Percentiles rank a stretch among this genome's conserved stretches.
phyloP scores from a whole-genome alignment of 1,140 invertebrate genomes.

The Drosophila kurseongensis region DNA sequence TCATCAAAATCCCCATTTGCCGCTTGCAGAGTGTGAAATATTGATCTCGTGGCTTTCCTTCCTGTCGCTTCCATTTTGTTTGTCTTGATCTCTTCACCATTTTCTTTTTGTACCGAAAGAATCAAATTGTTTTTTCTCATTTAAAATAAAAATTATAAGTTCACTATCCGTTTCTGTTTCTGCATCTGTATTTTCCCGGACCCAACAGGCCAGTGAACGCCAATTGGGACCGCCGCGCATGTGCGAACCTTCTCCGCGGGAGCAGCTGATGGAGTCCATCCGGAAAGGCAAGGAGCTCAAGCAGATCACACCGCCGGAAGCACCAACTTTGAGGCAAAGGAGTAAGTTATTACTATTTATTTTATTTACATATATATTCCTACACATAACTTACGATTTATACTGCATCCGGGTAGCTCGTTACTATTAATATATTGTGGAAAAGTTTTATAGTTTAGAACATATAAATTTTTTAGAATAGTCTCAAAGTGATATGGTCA shows the following conservation, averaged over 20 bases:
- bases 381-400: too few species aligned
- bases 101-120: constrained; percentile 1
- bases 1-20: constrained; percentile 29
- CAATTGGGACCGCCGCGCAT: constrained; percentile 91
- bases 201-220: constrained; percentile 92
- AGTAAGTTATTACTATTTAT: constrained; percentile 58
- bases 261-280: constrained; percentile 95
- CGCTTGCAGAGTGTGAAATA: constrained; percentile 6
- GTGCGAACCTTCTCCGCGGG: constrained; percentile 90
- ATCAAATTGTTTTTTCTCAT: constrained; percentile 1
- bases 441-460: too few species aligned
- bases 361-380: background rate
- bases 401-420: too few species aligned
- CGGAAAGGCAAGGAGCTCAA: constrained; percentile 90
- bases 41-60: constrained; percentile 9
- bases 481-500: too few species aligned
- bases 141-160: constrained; percentile 42
- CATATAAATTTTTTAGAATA: too few species aligned
- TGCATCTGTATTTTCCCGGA: constrained; percentile 2
- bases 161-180: constrained; percentile 15
- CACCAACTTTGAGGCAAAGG: constrained; percentile 68
- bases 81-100: background rate
- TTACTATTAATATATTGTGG: too few species aligned
- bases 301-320: constrained; percentile 85
- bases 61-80: constrained; percentile 8